Evolutionary conservation across 2,888 invertebrate genomes (phyloP).

Genomic region (Branchipolynoe longqiensis): DNA sequence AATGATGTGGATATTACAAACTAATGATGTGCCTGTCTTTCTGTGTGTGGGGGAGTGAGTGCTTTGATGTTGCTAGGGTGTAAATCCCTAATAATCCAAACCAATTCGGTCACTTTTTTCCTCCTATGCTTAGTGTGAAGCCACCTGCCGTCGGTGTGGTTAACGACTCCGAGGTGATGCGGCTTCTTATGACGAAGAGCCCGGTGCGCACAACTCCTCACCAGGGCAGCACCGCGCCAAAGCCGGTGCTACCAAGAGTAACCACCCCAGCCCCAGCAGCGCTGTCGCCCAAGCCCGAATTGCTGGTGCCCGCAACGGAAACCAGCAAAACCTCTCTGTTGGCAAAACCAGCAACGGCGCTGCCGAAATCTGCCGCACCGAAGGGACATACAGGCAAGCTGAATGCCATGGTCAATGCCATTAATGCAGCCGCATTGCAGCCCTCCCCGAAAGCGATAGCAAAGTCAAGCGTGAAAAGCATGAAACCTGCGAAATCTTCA

Average conservation of each 20-base stretch:
- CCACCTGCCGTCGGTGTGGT: too few species aligned
- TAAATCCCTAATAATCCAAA: too few species aligned
- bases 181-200: background rate
- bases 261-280: background rate
- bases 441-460: background rate
- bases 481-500: background rate
- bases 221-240: background rate
- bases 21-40: too few species aligned
- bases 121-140: too few species aligned
- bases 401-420: background rate
- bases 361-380: background rate
- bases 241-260: background rate
- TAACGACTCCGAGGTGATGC: constrained; percentile 47
- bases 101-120: too few species aligned
- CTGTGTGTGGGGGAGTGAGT: too few species aligned
- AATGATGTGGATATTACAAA: too few species aligned
- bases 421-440: background rate
- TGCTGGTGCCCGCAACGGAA: too few species aligned
- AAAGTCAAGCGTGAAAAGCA: too few species aligned
- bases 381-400: constrained; percentile 31
- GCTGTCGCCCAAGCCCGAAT: background rate
- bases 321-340: too few species aligned
- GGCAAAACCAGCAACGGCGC: too few species aligned
- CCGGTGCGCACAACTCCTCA: background rate
- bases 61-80: too few species aligned